Percentiles rank a stretch among this genome's conserved stretches.
Conservation (phyloP, 2,888 invertebrate species). For the Eupeodes luniger region DNA sequence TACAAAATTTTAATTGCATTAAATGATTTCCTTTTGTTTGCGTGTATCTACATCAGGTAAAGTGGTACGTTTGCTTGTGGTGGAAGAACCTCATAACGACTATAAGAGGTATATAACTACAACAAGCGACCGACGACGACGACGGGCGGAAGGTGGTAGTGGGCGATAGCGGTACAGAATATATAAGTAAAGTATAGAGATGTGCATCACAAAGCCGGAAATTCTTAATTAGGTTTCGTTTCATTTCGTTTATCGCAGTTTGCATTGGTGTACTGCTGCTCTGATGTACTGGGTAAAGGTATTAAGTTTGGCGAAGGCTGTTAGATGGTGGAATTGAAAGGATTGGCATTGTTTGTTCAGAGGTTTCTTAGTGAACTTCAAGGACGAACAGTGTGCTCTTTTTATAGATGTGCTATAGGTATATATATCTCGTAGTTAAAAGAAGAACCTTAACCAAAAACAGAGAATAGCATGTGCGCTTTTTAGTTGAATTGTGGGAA, state of each 20-base stretch:
- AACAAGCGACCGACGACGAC: neutral
- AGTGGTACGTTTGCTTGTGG: slow-evolving; percentile 44
- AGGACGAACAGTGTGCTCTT: slow-evolving; percentile 38
- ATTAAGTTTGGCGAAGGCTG: slow-evolving; percentile 44
- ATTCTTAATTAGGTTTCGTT: slow-evolving; percentile 74
- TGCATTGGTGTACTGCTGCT: slow-evolving; percentile 39
- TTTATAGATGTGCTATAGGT: too few relatives aligned
- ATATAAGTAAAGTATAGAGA: slow-evolving; percentile 7
- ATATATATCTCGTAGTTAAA: neutral
- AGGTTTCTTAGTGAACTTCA: slow-evolving; percentile 65
- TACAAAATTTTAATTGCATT: slow-evolving; percentile 71
- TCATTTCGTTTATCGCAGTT: slow-evolving; percentile 74
- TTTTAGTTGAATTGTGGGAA: neutral
- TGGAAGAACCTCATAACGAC: slow-evolving; percentile 21
- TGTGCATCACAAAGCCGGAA: slow-evolving; percentile 59
- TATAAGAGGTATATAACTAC: neutral
- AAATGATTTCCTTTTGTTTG: slow-evolving; percentile 71
- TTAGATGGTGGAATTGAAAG: slow-evolving; percentile 45
- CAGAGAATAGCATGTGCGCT: slow-evolving; percentile 28
- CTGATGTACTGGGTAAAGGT: neutral
- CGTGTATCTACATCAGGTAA: slow-evolving; percentile 61
- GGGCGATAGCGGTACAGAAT: neutral
- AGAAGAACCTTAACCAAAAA: neutral
- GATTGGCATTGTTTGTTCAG: slow-evolving; percentile 56
- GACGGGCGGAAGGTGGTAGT: neutral